A percentile compares a stretch with the other conserved stretches of the same genome.
These are phyloP conservation scores for Drosophila neutralis DNA, from an alignment of 2,888 invertebrate species.

Conservation along the genomic window DNA sequence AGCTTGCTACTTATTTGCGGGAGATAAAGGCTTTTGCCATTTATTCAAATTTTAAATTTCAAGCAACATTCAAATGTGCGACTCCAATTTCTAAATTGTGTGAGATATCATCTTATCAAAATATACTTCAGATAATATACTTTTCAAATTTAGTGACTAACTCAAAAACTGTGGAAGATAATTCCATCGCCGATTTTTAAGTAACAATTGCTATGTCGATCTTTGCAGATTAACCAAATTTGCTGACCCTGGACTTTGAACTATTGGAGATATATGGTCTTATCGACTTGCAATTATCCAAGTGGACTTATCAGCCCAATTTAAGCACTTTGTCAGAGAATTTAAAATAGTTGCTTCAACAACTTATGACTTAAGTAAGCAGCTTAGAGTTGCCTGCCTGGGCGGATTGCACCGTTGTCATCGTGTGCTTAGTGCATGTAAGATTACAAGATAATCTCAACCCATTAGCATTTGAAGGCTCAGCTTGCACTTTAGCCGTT, in stretches of 20 bases:
- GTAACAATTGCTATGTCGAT: too few relatives aligned
- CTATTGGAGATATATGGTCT: too few relatives aligned
- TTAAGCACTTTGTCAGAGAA: not conserved
- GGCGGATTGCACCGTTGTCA: not conserved
- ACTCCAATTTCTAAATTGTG: not conserved
- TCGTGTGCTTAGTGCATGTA: not conserved
- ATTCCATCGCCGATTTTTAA: too few relatives aligned
- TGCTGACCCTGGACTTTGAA: too few relatives aligned
- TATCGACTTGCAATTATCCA: not conserved
- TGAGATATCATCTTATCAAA: not conserved
- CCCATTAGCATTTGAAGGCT: conserved; percentile 49
- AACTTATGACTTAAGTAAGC: not conserved
- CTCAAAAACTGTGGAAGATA: too few relatives aligned
- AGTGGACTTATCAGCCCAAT: not conserved
- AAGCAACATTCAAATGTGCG: not conserved
- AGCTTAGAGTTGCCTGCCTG: not conserved
- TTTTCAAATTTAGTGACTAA: too few relatives aligned
- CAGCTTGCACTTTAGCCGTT: conserved; percentile 29
- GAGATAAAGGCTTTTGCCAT: not conserved
- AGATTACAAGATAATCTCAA: conserved; percentile 38
- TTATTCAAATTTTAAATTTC: not conserved
- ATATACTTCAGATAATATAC: not conserved
- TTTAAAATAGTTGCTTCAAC: not conserved
- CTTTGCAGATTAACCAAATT: too few relatives aligned
- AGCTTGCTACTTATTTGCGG: not conserved